Conservation (phyloP, 2,113 vertebrate species). For the Zapus hudsonius region DNA sequence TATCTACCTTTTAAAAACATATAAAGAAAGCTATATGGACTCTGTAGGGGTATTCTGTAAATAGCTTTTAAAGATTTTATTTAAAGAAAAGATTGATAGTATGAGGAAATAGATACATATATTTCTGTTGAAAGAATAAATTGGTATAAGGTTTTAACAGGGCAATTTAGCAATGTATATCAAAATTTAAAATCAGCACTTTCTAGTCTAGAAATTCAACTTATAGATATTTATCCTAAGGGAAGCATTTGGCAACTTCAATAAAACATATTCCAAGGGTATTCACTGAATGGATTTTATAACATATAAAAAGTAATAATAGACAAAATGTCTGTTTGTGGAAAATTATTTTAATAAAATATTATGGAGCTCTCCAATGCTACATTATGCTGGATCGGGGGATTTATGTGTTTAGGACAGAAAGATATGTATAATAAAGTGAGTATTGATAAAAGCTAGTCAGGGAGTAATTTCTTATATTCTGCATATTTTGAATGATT, state of each 20-base stretch:
- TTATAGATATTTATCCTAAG: conserved; percentile 44
- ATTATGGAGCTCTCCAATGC: conserved; percentile 12
- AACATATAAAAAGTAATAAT: conserved; percentile 50
- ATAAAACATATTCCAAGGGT: conserved; percentile 9
- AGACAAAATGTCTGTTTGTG: conserved; percentile 21
- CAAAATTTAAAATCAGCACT: conserved; percentile 43
- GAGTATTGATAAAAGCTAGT: conserved; percentile 2
- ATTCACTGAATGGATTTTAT: background rate
- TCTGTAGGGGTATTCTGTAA: conserved; percentile 2
- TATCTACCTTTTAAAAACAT: background rate
- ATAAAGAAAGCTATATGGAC: conserved; percentile 20
- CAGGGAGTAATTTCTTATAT: background rate
- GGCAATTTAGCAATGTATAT: background rate
- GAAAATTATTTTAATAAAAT: conserved; percentile 52
- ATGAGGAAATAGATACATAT: conserved; percentile 11
- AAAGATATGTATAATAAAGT: conserved; percentile 9
- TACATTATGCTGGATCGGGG: background rate
- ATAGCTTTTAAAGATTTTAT: conserved; percentile 27
- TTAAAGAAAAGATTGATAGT: conserved; percentile 41
- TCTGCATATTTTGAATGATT: conserved; percentile 47
- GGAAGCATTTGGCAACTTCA: conserved; percentile 21
- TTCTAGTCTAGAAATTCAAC: conserved; percentile 49
- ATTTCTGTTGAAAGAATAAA: conserved; percentile 33
- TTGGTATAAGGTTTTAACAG: conserved; percentile 27
- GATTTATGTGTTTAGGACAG: conserved; percentile 42